phyloP scores from a whole-genome alignment of 2,797 vertebrate species.

The Lemur catta region DNA sequence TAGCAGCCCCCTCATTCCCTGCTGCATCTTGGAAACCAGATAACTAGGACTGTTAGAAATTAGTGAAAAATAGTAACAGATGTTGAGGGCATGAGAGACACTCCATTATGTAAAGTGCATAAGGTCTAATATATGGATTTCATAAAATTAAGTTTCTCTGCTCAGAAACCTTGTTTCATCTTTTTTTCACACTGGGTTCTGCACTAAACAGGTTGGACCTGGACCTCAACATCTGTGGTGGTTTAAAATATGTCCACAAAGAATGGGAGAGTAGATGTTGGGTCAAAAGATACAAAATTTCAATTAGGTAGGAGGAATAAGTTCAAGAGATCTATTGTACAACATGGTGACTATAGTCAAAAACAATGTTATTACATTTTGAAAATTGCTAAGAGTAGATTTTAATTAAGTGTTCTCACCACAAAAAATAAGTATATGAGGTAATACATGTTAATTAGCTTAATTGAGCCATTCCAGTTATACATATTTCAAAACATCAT shows the following conservation, averaged over 20 bases:
- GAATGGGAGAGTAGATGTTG: no score
- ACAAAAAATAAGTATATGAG: no score
- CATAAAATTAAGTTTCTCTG: not conserved
- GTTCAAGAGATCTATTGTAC: no score
- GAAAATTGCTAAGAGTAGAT: no score
- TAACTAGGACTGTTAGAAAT: not conserved
- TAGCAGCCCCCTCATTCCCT: not conserved
- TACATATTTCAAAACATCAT: no score
- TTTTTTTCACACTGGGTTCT: not conserved
- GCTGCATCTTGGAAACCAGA: not conserved
- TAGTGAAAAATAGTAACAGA: not conserved
- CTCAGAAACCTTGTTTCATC: not conserved
- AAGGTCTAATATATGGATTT: not conserved
- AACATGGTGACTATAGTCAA: no score
- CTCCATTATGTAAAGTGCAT: not conserved
- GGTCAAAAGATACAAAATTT: no score
- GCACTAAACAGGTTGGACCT: not conserved
- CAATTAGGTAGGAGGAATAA: no score
- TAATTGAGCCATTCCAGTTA: no score
- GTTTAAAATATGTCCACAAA: not conserved
- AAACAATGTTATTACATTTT: no score
- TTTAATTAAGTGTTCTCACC: no score
- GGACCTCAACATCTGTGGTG: not conserved
- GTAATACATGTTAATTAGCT: no score
- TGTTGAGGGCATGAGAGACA: not conserved